phyloP scores from a whole-genome alignment of 37 sponge, comb jelly and placozoan genomes.

The Mnemiopsis leidyi region DNA sequence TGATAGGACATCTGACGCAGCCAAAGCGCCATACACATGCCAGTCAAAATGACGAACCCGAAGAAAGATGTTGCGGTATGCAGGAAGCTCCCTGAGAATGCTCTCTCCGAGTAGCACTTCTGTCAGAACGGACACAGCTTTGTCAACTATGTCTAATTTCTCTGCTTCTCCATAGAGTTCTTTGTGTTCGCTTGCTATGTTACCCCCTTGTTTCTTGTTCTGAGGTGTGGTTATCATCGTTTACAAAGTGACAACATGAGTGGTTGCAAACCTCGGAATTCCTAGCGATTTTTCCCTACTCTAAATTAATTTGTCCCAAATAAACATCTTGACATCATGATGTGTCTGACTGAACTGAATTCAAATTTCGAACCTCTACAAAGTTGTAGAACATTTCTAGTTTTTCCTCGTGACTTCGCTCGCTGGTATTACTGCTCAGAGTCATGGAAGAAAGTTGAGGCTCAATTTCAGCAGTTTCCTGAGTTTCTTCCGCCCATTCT shows the following conservation, averaged over 20 bases:
- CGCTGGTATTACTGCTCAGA: conserved; percentile 69
- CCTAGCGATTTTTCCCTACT: no score
- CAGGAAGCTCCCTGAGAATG: conserved; percentile 80
- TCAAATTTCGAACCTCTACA: conserved; percentile 83
- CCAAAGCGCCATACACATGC: no score
- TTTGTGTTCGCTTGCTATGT: conserved; percentile 65
- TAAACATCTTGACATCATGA: no score
- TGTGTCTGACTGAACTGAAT: no score
- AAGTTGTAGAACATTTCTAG: conserved; percentile 87
- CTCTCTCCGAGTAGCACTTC: conserved; percentile 85
- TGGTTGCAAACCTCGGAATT: no score
- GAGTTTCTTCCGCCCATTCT: conserved; percentile 88
- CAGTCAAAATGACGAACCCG: conserved; percentile 76
- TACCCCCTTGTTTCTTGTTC: conserved; percentile 71
- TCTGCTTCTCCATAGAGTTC: conserved; percentile 90
- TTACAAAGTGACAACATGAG: no score
- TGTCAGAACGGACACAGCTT: conserved; percentile 85
- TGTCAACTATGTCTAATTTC: conserved; percentile 90
- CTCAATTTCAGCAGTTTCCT: conserved; percentile 79
- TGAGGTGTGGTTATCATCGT: no score
- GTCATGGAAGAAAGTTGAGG: conserved; percentile 82
- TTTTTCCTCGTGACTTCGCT: conserved; percentile 68
- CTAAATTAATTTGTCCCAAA: no score
- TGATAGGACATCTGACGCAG: no score
- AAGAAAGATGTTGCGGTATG: conserved; percentile 82